Percentiles rank a stretch among this genome's conserved stretches.
phyloP scores from a whole-genome alignment of 2,797 vertebrate species.

The Eleutherodactylus coqui region DNA sequence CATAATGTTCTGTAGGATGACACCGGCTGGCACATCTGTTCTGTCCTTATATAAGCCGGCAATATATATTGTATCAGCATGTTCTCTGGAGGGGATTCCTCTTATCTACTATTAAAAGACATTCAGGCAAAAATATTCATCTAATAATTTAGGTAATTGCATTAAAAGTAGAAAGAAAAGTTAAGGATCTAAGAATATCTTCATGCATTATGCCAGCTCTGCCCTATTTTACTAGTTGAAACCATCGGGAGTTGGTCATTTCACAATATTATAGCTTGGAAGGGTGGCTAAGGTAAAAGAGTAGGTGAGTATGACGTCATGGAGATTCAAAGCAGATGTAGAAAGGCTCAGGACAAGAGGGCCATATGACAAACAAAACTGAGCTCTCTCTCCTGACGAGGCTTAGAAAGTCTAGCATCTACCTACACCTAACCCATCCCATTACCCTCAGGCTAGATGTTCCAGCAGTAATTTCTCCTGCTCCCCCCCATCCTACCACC shows the following conservation, averaged over 20 bases:
- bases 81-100: not conserved
- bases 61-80: not conserved
- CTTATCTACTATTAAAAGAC: not conserved
- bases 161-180: not conserved
- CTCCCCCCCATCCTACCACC: not conserved
- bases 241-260: not conserved
- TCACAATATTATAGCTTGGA: not conserved
- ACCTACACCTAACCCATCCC: not conserved
- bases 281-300: not conserved
- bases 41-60: not conserved
- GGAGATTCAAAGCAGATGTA: not conserved
- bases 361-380: no score
- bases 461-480: not conserved
- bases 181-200: not conserved
- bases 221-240: not conserved
- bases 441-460: not conserved
- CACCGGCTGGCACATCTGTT: constrained; percentile 9
- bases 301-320: not conserved
- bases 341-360: not conserved
- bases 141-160: not conserved
- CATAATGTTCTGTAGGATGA: not conserved
- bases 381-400: no score
- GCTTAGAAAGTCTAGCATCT: not conserved
- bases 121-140: not conserved
- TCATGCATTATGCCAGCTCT: no score